A percentile compares a stretch with the other conserved stretches of the same genome.
These are phyloP conservation scores for Nannobrachium achirus DNA, from an alignment of 2,113 vertebrate species.

Conservation along the genomic window DNA sequence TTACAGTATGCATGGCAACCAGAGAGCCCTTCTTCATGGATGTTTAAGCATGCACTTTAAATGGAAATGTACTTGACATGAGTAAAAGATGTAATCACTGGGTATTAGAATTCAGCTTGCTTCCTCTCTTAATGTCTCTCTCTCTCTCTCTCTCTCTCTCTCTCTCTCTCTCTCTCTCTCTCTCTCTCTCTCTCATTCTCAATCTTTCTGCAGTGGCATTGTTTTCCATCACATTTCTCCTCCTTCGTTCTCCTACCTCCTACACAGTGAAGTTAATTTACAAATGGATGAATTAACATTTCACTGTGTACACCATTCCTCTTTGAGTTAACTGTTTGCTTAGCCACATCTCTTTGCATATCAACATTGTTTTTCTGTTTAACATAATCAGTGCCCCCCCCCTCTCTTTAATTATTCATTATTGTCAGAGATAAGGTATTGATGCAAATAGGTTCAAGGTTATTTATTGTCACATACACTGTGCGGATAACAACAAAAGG, in stretches of 20 bases:
- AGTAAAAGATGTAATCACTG: constrained; percentile 89
- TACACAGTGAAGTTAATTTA: constrained; percentile 18
- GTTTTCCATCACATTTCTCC: constrained; percentile 12
- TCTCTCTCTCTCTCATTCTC: constrained; percentile 20
- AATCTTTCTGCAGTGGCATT: constrained; percentile 14
- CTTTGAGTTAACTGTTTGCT: constrained; percentile 38
- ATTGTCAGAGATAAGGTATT: too few species aligned
- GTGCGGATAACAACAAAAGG: too few species aligned
- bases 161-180: constrained; percentile 8
- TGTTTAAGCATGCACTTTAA: constrained; percentile 95
- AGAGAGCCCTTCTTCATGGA: constrained; percentile 82
- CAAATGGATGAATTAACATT: neutral
- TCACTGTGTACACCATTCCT: constrained; percentile 20
- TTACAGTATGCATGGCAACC: constrained; percentile 52
- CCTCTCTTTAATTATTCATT: too few species aligned
- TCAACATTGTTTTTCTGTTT: constrained; percentile 42
- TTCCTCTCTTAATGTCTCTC: constrained; percentile 69
- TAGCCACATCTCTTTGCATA: constrained; percentile 33
- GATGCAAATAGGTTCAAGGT: too few species aligned
- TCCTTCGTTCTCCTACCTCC: constrained; percentile 8
- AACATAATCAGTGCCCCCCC: constrained; percentile 25
- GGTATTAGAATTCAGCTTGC: constrained; percentile 87
- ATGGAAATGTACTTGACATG: constrained; percentile 94
- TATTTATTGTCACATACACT: too few species aligned
- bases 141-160: constrained; percentile 12